phyloP scores from a whole-genome alignment of 2,888 invertebrate genomes.

The Notocelia uddmanniana region DNA sequence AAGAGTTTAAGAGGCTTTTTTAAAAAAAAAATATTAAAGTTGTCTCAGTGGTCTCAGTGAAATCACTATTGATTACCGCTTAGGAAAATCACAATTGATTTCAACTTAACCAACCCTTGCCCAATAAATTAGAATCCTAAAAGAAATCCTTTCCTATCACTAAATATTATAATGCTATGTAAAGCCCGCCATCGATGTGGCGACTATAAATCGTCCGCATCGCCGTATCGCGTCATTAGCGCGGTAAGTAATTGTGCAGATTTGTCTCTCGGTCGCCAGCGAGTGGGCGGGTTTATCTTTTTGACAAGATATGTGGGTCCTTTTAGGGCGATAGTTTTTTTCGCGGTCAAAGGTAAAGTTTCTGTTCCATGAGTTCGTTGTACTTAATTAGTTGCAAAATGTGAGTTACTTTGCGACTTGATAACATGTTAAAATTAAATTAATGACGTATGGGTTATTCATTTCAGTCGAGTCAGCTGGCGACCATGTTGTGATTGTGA shows the following conservation, averaged over 20 bases:
- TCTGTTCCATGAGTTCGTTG: not conserved
- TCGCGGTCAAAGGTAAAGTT: not conserved
- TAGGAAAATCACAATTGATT: not conserved
- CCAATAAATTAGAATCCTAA: constrained; percentile 30
- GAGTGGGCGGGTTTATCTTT: constrained; percentile 56
- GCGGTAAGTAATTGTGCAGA: constrained; percentile 76
- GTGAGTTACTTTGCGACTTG: not conserved
- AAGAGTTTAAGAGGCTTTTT: too few species aligned
- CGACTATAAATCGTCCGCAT: constrained; percentile 77
- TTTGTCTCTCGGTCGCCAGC: constrained; percentile 68
- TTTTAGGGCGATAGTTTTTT: not conserved
- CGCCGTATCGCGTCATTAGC: constrained; percentile 79
- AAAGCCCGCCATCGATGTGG: constrained; percentile 73
- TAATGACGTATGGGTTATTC: too few species aligned
- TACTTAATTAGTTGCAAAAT: not conserved
- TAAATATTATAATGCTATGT: constrained; percentile 79
- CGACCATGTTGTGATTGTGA: too few species aligned
- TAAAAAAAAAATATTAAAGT: too few species aligned
- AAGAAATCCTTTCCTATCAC: constrained; percentile 69
- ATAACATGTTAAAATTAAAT: not conserved
- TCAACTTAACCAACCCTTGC: not conserved
- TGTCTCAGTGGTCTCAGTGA: too few species aligned
- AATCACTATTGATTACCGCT: too few species aligned
- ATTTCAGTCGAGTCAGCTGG: too few species aligned
- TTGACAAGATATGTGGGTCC: constrained; percentile 7